Evolutionary conservation across 2,888 invertebrate genomes (phyloP), one percentile per base, ranked within the genome.

Genomic region (Acrobasis suavella): DNA sequence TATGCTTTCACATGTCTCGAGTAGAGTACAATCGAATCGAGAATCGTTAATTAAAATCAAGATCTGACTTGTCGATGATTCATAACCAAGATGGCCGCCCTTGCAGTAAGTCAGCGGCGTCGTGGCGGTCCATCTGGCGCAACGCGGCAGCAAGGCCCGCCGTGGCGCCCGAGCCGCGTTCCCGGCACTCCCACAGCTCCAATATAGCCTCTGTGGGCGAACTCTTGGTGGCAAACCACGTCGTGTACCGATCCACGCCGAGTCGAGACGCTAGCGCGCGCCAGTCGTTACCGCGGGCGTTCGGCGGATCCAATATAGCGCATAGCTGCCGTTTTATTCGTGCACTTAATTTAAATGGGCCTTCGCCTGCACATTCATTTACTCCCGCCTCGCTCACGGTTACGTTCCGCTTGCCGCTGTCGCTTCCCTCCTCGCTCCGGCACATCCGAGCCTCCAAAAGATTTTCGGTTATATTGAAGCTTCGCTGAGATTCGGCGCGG

Each of bases 151-250:
- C 91, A 68, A 98, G 93, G 77, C 97, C 96, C 50, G 96, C 96
- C 39, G 96, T 94, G 63, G 97, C 97, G 61, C 96, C 96, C 62
- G 96, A 95, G 69, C 96, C 96, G 65, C 97, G 94, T 83, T 97
- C 96, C 70, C 98, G 93, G 59, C 98, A 98, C 87, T 98, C 98
- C 98, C 98, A 99, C 73, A 99, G 88, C 87, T 98, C 98, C 71
- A 99, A 93, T 76, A 99, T 98, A 85, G 97, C 97, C 85, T 98
- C 98, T 10, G 99, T 99, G 12, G 99, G 99, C 73, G 98, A 98
- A 66, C 97, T 95, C 90, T 99, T 98, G 22, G 98, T 98, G 65
- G 98, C 98, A 83, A 99, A 99, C 94, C 97, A 99, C 81, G 98
- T 98, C 69, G 98, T 98, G 86, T 98, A 98, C 81, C 98, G 95